Conservation (phyloP, 2,888 invertebrate genomes). For the Carcina quercana region DNA sequence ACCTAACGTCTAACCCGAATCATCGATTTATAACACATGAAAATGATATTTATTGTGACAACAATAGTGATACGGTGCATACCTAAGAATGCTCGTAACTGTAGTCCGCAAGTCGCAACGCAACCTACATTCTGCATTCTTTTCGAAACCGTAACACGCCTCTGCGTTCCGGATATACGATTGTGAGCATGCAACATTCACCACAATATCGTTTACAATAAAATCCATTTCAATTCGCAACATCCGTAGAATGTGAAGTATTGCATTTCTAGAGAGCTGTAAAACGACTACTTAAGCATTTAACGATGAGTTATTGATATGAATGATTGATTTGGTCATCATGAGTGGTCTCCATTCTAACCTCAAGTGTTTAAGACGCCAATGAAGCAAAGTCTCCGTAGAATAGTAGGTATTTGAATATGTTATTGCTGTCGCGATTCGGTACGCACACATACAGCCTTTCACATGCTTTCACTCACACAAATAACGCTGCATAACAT, state of each 20-base stretch:
- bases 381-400: no score
- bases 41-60: slow-evolving; percentile 36
- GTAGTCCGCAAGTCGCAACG: slow-evolving; percentile 43
- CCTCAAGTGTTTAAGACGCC: no score
- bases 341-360: background rate
- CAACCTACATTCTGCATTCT: slow-evolving; percentile 74
- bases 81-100: slow-evolving; percentile 61
- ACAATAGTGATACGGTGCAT: slow-evolving; percentile 57
- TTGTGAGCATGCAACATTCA: slow-evolving; percentile 51
- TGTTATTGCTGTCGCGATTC: no score
- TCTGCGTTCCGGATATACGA: slow-evolving; percentile 65
- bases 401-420: no score
- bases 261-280: slow-evolving; percentile 66
- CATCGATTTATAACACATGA: slow-evolving; percentile 30
- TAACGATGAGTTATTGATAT: no score
- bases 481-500: no score
- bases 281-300: slow-evolving; percentile 43
- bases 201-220: slow-evolving; percentile 50
- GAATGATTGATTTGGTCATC: background rate
- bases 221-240: slow-evolving; percentile 50
- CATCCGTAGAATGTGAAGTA: slow-evolving; percentile 41
- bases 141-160: slow-evolving; percentile 72
- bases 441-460: no score
- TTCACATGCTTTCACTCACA: no score
- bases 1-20: no score